Base-by-base conservation (phyloP, 2,113 vertebrate genomes). In the Promerops cafer region DNA sequence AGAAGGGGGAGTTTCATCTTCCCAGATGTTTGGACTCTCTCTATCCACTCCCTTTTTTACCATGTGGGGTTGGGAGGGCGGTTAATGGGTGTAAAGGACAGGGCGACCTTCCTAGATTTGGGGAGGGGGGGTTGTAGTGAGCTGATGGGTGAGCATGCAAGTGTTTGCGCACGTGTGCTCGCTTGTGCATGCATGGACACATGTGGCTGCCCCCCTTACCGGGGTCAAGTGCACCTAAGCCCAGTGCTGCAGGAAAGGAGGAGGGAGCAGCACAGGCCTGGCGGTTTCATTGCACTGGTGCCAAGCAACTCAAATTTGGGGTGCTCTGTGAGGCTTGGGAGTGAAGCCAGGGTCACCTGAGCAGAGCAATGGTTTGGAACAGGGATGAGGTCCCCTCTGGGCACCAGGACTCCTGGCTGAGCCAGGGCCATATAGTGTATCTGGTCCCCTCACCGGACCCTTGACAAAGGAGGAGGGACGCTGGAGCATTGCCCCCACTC, bases 11-110 rank as follows among this genome's bases (percentile, higher is more conserved):
- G 35, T 74, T 69, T 72, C 16, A n/a, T 64, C 74, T 86, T 65
- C 22, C 71, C 3, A 6, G 59, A 44, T 1, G 5, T 57, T 50
- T 50, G 75, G 6, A 6, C 57, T 83, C 37, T 77, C 16, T 42
- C 17, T 61, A 15, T 61, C 8, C 13, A 52, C 26, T n/a, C 18
- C 6, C 26, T 37, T 28, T 95, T 87, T 70, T 66, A 77, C 52
- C 7, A 1, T 49, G 49, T 56, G 82, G 82, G 75, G 30, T 64
- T 75, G 66, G 57, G n/a, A 72, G 49, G 40, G 12, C 2, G 7
- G n/a, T 72, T 93, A 93, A 83, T 90, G 90, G 92, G 63, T 78
- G 89, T 94, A 91, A 95, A 94, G 89, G 86, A 44, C 47, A 2
- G 65, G 52, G 18, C 5, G 26, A 94, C 94, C 71, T 96, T 92